Evolutionary conservation across 2,113 vertebrate species (phyloP).

Genomic region (Sialia sialis): DNA sequence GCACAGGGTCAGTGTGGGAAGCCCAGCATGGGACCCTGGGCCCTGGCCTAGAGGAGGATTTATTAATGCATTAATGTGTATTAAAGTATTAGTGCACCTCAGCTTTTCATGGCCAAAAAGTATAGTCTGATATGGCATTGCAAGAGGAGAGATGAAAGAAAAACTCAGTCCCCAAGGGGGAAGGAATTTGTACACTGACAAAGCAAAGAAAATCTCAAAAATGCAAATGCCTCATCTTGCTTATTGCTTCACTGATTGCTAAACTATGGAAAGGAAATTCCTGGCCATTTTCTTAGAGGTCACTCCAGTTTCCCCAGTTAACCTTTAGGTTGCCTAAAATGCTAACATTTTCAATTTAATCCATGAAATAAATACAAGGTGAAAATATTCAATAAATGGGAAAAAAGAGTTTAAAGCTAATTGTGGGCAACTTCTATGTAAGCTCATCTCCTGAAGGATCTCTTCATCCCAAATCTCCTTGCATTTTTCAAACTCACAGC

Average conservation of each 20-base stretch:
- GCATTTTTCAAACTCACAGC: neutral
- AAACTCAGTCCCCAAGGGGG: fast-evolving
- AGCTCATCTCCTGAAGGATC: neutral
- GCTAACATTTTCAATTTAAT: neutral
- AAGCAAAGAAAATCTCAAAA: neutral
- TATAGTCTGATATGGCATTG: neutral
- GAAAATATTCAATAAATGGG: neutral
- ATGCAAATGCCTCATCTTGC: neutral
- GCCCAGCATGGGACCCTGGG: fast-evolving
- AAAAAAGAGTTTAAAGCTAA: neutral
- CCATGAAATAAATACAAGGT: neutral
- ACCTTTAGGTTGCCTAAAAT: neutral
- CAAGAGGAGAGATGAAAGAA: neutral
- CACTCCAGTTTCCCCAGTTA: neutral
- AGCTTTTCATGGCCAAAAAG: neutral
- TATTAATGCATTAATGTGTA: neutral
- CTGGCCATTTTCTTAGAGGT: neutral
- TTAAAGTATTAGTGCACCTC: neutral
- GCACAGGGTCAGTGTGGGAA: neutral
- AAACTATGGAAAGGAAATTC: neutral
- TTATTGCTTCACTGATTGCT: neutral
- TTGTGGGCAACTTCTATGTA: neutral
- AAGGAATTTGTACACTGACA: neutral
- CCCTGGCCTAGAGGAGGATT: neutral
- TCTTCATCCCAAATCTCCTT: neutral